Evolutionary conservation across 2,113 vertebrate species (phyloP), one percentile per base, ranked within the genome.

Genomic region (Eleginops maclovinus): DNA sequence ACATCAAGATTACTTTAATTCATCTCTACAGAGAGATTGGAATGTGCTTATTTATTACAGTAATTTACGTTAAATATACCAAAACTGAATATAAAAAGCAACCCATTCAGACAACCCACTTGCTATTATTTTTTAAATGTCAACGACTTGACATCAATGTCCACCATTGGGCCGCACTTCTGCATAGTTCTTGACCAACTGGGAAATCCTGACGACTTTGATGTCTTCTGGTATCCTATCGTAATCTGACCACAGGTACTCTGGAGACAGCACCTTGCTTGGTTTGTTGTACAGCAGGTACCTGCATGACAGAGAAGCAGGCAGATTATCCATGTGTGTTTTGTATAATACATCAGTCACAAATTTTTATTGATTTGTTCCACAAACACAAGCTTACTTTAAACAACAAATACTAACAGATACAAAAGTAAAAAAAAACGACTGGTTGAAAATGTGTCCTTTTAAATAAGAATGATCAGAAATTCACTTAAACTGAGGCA

Each of bases 241-340:
- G 17, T 86, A 86, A 54, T 88, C 81, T 3, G 83, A 78, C 83
- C 83, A 84, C 59, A 91, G 67, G 47, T 84, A 86, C 44, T 91
- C 83, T 56, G 89, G 67, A 79, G 89, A 91, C 70, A 91, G 75
- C 22, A 89, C 85, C 22, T 88, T 89, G 59, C 85, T 68, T 55
- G 85, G 81, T 44, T 91, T 91, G 79, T 91, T 87, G 83, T 87
- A 68, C 50, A 89, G 17, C 14, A 90, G 65, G 77, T 84, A 88
- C 75, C 87, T 86, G 58, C 6, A 51, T n/a, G 14, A 61, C 3
- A 68, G 31, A 69, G 17, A 83, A 41, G 70, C 1, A 21, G 44
- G 6, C 19, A 21, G 21, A 22, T 26, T 4, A n/a, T 3, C 10
- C 16, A 14, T 43, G 4, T 4, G 26, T 62, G 6, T n/a, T 13